Conservation (phyloP, 2,888 invertebrate species). For the Zelleria hepariella region DNA sequence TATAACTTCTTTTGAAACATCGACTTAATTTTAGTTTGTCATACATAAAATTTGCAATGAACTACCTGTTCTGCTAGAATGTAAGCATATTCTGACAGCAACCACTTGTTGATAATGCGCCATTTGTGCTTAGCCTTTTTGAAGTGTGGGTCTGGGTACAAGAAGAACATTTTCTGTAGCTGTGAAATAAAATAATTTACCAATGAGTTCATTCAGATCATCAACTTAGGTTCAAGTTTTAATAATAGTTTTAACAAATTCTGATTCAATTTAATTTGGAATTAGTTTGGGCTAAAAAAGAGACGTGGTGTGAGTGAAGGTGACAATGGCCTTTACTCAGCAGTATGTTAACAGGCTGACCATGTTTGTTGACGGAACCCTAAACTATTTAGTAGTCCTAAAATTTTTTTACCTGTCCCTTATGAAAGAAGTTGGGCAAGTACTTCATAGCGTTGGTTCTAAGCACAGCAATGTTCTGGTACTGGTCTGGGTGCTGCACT, state of each 20-base stretch:
- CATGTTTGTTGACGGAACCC: background rate
- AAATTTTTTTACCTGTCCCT: conserved; percentile 81
- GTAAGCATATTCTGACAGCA: conserved; percentile 98
- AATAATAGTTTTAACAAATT: too few species aligned
- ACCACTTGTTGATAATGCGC: conserved; percentile 94
- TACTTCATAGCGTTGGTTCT: conserved; percentile 99
- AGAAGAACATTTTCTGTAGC: conserved; percentile 97
- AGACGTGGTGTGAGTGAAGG: too few species aligned
- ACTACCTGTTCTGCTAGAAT: conserved; percentile 85
- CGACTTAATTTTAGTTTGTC: too few species aligned
- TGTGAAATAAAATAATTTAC: conserved; percentile 53
- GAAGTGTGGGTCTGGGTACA: conserved; percentile 99
- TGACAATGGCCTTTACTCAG: background rate
- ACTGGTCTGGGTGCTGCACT: conserved; percentile 79
- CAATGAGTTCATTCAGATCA: background rate
- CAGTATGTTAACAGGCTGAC: background rate
- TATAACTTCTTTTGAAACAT: background rate
- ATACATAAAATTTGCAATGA: background rate
- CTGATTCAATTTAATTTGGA: too few species aligned
- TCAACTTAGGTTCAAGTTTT: background rate
- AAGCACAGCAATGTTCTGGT: conserved; percentile 94
- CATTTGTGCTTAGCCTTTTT: conserved; percentile 99
- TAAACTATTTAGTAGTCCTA: background rate
- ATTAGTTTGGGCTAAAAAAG: too few species aligned
- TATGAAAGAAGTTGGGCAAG: conserved; percentile 95